These are phyloP conservation scores for Erebia ligea DNA, from an alignment of 2,888 invertebrate genomes.

Conservation along the genomic window DNA sequence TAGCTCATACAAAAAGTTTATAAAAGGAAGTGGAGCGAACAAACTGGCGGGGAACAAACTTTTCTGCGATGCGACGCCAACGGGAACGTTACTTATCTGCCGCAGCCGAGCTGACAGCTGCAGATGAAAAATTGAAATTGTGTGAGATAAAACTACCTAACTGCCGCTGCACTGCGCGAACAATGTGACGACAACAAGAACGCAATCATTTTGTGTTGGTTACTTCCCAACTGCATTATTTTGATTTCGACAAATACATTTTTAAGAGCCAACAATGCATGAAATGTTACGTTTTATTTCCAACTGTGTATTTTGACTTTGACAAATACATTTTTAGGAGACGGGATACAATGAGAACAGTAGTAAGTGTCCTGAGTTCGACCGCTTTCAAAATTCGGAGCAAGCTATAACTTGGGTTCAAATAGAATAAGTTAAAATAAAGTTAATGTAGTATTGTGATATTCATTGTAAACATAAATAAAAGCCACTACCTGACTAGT, in stretches of 20 bases:
- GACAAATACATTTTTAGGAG: neutral
- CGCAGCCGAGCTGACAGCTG: slow-evolving; percentile 78
- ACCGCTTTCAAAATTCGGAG: neutral
- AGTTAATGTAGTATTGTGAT: neutral
- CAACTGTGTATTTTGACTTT: neutral
- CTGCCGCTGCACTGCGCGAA: slow-evolving; percentile 71
- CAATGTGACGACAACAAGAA: slow-evolving; percentile 64
- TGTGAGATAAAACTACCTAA: slow-evolving; percentile 82
- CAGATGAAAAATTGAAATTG: slow-evolving; percentile 84
- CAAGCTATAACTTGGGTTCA: neutral
- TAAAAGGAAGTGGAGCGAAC: slow-evolving; percentile 79
- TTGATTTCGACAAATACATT: slow-evolving; percentile 42
- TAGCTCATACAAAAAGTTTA: slow-evolving; percentile 76
- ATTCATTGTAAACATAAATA: neutral
- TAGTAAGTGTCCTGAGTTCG: neutral
- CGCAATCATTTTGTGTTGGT: slow-evolving; percentile 50
- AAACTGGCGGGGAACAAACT: slow-evolving; percentile 78
- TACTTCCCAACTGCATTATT: slow-evolving; percentile 43
- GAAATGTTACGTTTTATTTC: slow-evolving; percentile 1
- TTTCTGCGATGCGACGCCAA: slow-evolving; percentile 71
- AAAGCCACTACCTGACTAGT: too few relatives aligned
- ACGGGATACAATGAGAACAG: neutral
- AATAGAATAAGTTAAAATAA: too few relatives aligned
- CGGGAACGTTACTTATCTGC: slow-evolving; percentile 80
- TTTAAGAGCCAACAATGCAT: slow-evolving; percentile 27